Conservation (phyloP, 2,797 vertebrate genomes). For the Danio jaintianensis region DNA sequence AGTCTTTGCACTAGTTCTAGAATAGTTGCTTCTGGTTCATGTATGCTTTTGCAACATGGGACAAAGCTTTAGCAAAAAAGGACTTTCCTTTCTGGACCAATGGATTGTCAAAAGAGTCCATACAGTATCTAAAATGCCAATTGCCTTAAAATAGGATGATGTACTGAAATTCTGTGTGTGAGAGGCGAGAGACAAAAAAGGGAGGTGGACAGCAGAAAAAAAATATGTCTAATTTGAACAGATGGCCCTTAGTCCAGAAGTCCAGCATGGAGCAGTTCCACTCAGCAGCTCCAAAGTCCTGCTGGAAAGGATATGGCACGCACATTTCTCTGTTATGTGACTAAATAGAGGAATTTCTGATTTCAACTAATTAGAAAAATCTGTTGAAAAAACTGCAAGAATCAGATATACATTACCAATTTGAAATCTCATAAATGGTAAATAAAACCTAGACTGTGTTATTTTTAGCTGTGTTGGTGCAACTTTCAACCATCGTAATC, state of each 20-base stretch:
- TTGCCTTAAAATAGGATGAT: background rate
- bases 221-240: slow-evolving; percentile 67
- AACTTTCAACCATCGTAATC: background rate
- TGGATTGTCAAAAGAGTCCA: background rate
- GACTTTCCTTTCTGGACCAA: background rate
- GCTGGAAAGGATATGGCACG: slow-evolving; percentile 66
- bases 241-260: slow-evolving; percentile 72
- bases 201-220: slow-evolving; percentile 52
- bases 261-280: slow-evolving; percentile 46
- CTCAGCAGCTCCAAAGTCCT: slow-evolving; percentile 59
- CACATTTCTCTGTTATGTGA: slow-evolving; percentile 17
- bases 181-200: background rate
- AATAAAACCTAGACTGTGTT: background rate
- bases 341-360: background rate
- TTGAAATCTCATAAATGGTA: background rate
- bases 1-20: background rate
- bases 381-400: background rate
- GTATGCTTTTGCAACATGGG: background rate
- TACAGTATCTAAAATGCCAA: slow-evolving; percentile 1
- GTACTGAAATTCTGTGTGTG: slow-evolving; percentile 19
- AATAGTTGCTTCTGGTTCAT: background rate
- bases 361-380: slow-evolving; percentile 8
- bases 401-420: background rate
- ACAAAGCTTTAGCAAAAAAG: slow-evolving; percentile 13
- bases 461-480: background rate